These are phyloP conservation scores for Tupiocoris notatus DNA, from an alignment of 2,888 invertebrate species.

Conservation along the genomic window DNA sequence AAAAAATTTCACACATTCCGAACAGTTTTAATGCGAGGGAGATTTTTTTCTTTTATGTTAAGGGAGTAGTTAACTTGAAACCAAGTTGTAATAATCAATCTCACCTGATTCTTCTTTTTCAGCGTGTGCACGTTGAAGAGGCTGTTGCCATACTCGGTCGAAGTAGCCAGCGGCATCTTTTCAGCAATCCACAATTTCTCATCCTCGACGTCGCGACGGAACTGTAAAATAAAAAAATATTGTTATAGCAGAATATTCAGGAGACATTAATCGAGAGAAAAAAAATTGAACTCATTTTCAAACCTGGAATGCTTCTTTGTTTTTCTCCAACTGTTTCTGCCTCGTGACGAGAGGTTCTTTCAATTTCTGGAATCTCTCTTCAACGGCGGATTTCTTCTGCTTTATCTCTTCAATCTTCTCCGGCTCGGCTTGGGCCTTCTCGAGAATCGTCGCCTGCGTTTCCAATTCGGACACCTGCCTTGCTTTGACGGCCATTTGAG, in stretches of 20 bases:
- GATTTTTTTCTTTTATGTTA: too few relatives aligned
- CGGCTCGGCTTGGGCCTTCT: constrained; percentile 89
- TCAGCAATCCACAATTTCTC: constrained; percentile 98
- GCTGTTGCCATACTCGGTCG: constrained; percentile 92
- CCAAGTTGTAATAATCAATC: too few relatives aligned
- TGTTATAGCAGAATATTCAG: neutral
- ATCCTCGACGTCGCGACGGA: constrained; percentile 96
- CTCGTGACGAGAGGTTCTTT: constrained; percentile 90
- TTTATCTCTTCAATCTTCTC: constrained; percentile 96
- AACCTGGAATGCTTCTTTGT: constrained; percentile 90
- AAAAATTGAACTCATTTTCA: neutral
- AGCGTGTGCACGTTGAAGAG: constrained; percentile 96
- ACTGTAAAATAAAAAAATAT: constrained; percentile 59
- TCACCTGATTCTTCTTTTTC: constrained; percentile 89
- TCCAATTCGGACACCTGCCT: constrained; percentile 92
- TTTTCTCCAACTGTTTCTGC: constrained; percentile 88
- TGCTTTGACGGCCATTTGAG: constrained; percentile 95
- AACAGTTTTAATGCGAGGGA: too few relatives aligned
- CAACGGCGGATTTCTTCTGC: constrained; percentile 89
- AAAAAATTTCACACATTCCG: too few relatives aligned
- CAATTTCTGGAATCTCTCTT: constrained; percentile 89
- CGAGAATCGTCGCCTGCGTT: constrained; percentile 90
- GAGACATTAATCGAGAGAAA: neutral
- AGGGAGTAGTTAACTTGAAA: too few relatives aligned
- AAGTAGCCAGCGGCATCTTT: constrained; percentile 91